phyloP scores from a whole-genome alignment of 2,113 vertebrate genomes.

The Ciconia stormi region DNA sequence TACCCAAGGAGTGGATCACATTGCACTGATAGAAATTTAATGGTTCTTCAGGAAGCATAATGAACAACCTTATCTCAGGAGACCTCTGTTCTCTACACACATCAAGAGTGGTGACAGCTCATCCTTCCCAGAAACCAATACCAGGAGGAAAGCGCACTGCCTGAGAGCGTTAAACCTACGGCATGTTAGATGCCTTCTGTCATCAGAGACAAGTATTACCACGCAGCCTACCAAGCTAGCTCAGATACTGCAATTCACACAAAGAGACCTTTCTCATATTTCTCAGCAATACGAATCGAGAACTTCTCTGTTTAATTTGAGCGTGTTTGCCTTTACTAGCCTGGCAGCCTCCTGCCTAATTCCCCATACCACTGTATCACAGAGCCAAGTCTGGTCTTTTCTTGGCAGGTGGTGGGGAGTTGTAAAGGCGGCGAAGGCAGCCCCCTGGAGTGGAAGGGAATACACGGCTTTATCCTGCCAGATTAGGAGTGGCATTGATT shows the following conservation, averaged over 20 bases:
- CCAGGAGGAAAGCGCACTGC: background rate
- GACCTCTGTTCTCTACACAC: constrained; percentile 57
- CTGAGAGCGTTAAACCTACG: background rate
- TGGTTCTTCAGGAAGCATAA: constrained; percentile 84
- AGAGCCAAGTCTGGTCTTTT: background rate
- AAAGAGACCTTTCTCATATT: background rate
- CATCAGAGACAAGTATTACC: constrained; percentile 2
- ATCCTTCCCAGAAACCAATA: constrained; percentile 34
- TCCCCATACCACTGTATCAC: background rate
- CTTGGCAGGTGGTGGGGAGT: background rate
- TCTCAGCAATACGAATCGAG: background rate
- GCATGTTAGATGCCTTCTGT: constrained; percentile 7
- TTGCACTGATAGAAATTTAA: constrained; percentile 87
- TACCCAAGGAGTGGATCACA: constrained; percentile 71
- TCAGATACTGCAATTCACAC: background rate
- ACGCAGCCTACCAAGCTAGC: background rate
- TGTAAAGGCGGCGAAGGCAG: background rate
- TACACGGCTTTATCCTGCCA: background rate
- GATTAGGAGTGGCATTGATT: background rate
- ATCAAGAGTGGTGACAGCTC: constrained; percentile 32
- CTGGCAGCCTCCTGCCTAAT: background rate
- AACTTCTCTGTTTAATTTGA: background rate
- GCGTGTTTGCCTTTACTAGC: background rate
- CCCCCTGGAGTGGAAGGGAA: background rate
- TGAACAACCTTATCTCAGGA: constrained; percentile 76